A percentile compares a stretch with the other conserved stretches of the same genome.
Conservation (phyloP, 2,113 vertebrate genomes). For the Sakesphorus luctuosus region DNA sequence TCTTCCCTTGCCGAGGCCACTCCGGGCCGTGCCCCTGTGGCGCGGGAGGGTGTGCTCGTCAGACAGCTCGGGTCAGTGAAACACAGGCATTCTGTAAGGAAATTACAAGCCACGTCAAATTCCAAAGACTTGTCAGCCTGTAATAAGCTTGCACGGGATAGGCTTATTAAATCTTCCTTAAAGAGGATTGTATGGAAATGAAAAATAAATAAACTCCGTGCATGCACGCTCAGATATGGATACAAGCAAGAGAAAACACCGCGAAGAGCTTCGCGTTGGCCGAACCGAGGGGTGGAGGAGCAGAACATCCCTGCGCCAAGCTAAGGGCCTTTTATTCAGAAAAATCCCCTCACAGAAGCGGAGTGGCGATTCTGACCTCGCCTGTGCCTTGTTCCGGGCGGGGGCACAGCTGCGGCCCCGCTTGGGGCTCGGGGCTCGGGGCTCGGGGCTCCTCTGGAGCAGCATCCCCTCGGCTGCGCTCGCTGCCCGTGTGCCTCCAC, state of each 20-base stretch:
- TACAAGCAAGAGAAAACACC: background rate
- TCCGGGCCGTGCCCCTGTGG: background rate
- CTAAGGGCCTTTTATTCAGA: background rate
- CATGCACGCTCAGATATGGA: background rate
- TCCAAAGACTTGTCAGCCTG: background rate
- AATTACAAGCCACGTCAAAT: background rate
- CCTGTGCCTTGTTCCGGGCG: background rate
- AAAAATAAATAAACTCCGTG: background rate
- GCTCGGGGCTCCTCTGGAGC: too few relatives aligned
- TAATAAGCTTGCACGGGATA: background rate
- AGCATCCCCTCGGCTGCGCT: too few relatives aligned
- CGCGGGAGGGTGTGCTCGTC: background rate
- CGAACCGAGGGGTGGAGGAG: background rate
- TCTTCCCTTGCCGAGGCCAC: too few relatives aligned
- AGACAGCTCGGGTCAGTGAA: background rate
- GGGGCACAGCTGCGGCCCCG: background rate
- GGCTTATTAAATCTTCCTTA: background rate
- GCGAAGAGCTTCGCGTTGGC: accelerated
- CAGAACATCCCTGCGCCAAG: background rate
- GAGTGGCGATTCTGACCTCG: accelerated
- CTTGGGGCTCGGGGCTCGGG: too few relatives aligned
- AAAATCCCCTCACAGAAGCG: background rate
- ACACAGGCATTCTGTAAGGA: background rate
- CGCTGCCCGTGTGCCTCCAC: too few relatives aligned
- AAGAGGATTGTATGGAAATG: background rate